These are phyloP conservation scores for Hyles lineata DNA, from an alignment of 2,888 invertebrate species.

Conservation along the genomic window DNA sequence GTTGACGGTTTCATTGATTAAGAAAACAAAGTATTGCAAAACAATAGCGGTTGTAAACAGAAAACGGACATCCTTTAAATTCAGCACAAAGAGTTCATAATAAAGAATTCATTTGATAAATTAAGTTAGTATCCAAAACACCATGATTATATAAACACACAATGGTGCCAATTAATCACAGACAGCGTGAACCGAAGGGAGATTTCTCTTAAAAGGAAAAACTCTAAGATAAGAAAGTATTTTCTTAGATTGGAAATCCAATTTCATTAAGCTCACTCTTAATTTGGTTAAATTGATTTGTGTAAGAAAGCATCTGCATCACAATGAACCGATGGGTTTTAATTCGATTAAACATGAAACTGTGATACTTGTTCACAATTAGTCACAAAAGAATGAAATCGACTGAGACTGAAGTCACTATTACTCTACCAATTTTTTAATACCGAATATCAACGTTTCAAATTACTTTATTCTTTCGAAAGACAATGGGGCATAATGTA, in stretches of 20 bases:
- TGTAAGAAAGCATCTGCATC: constrained; percentile 35
- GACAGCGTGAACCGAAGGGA: constrained; percentile 3
- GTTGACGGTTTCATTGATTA: neutral
- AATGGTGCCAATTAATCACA: neutral
- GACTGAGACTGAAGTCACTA: neutral
- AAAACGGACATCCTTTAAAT: neutral
- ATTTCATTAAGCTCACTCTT: constrained; percentile 38
- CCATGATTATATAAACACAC: neutral
- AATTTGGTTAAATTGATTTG: constrained; percentile 32
- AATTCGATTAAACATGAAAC: neutral
- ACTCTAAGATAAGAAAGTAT: constrained; percentile 11
- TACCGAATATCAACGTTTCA: neutral
- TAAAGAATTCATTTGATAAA: constrained; percentile 11
- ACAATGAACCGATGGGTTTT: constrained; percentile 31
- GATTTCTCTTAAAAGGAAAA: constrained; percentile 7
- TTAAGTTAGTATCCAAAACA: neutral
- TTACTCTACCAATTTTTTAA: neutral
- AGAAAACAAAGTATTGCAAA: neutral
- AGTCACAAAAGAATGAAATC: neutral
- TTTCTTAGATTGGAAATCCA: constrained; percentile 35
- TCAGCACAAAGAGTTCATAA: neutral
- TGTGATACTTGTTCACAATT: neutral
- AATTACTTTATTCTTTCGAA: neutral
- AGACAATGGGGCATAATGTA: neutral
- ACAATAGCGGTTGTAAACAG: neutral